These are phyloP conservation scores for Meleagris gallopavo DNA, from an alignment of 2,113 vertebrate genomes.

Conservation along the genomic window DNA sequence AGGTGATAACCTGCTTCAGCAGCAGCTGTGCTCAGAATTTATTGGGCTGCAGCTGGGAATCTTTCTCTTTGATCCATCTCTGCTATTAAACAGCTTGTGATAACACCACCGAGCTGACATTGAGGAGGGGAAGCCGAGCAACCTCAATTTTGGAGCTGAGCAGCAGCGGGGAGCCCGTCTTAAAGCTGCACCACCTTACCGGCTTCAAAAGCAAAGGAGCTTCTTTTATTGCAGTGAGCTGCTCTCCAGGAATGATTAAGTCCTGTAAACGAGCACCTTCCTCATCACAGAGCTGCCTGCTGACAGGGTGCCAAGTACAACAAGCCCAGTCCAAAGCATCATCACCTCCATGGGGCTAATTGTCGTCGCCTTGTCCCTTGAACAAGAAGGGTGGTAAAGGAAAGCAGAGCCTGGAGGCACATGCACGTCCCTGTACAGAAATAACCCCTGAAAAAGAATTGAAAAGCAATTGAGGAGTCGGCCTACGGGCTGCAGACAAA, in stretches of 20 bases:
- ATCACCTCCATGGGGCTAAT: neutral
- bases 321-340: neutral
- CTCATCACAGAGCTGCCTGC: neutral
- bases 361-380: neutral
- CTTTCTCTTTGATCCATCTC: slow-evolving; percentile 7
- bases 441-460: neutral
- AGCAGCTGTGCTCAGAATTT: neutral
- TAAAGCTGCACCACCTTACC: neutral
- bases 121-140: neutral
- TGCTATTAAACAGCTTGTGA: neutral
- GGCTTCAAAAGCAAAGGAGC: neutral
- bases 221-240: neutral
- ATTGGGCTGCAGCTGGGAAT: neutral
- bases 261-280: neutral
- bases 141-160: neutral
- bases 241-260: slow-evolving; percentile 6
- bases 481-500: neutral
- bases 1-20: neutral
- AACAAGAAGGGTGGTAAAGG: neutral
- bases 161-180: neutral
- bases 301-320: slow-evolving; percentile 6
- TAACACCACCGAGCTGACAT: neutral
- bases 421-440: neutral
- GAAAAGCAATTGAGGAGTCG: neutral
- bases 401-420: neutral